Conservation (phyloP, 2,797 vertebrate species). For the Crocodylus rhombifer region DNA sequence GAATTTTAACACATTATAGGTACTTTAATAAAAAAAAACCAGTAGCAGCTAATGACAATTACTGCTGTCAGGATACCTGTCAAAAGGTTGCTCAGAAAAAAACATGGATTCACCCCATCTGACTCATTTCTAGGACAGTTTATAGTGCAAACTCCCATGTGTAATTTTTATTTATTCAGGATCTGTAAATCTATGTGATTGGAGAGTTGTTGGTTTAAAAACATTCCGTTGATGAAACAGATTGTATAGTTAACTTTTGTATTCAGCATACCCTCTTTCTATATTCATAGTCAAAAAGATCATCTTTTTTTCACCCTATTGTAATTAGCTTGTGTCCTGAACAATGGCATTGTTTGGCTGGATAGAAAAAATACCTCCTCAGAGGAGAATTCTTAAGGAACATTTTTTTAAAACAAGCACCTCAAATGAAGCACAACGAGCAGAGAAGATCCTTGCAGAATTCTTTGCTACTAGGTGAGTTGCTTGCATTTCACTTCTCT, state of each 20-base stretch:
- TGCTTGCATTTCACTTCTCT: too few species aligned
- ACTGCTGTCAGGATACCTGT: background rate
- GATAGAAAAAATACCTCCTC: background rate
- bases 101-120: background rate
- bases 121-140: background rate
- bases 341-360: background rate
- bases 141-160: background rate
- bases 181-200: too few species aligned
- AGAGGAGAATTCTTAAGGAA: background rate
- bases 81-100: rapidly evolving
- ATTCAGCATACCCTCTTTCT: background rate
- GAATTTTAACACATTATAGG: background rate
- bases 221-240: too few species aligned
- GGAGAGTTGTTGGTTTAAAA: background rate
- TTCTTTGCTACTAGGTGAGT: too few species aligned
- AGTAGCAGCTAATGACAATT: background rate
- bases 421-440: background rate
- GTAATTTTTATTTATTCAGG: background rate
- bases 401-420: background rate
- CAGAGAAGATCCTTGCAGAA: background rate
- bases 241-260: background rate
- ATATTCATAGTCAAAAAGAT: background rate
- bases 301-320: background rate
- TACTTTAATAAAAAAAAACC: background rate
- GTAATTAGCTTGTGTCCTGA: background rate